phyloP scores from a whole-genome alignment of 2,797 vertebrate species.

The Xenopus petersii region DNA sequence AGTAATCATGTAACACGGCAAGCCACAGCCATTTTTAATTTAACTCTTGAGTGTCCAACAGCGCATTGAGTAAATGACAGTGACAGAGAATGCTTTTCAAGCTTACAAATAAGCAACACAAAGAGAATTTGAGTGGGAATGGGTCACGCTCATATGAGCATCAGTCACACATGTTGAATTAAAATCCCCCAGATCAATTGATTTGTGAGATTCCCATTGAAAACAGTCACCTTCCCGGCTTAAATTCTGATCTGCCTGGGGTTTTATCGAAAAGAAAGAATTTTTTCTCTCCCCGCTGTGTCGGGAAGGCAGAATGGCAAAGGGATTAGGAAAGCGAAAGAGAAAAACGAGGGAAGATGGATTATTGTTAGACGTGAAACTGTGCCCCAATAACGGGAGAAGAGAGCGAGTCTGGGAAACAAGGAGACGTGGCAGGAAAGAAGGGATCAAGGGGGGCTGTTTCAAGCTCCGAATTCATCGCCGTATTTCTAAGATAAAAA shows the following conservation, averaged over 20 bases:
- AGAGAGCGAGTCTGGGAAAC: conserved; percentile 10
- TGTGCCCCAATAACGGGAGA: background rate
- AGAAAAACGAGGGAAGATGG: conserved; percentile 52
- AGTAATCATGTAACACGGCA: too few species aligned
- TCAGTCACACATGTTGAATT: background rate
- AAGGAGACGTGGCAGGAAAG: conserved; percentile 8
- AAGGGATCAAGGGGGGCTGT: too few species aligned
- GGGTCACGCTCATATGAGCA: background rate
- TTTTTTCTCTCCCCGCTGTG: conserved; percentile 8
- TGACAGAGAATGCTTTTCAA: too few species aligned
- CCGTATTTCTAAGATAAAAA: too few species aligned
- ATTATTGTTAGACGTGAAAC: conserved; percentile 32
- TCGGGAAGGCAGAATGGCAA: conserved; percentile 12
- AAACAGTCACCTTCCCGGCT: background rate
- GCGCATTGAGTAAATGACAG: too few species aligned
- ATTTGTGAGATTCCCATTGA: conserved; percentile 2
- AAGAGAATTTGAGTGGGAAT: background rate
- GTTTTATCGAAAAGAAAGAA: conserved; percentile 14
- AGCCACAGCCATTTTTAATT: too few species aligned
- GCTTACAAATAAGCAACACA: background rate
- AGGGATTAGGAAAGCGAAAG: conserved; percentile 43
- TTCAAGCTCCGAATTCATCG: too few species aligned
- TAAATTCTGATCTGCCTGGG: conserved; percentile 1
- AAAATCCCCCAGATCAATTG: conserved; percentile 20
- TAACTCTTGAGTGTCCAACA: too few species aligned